Conservation (phyloP, 2,797 vertebrate genomes). For the Sebastes hubbsi region DNA sequence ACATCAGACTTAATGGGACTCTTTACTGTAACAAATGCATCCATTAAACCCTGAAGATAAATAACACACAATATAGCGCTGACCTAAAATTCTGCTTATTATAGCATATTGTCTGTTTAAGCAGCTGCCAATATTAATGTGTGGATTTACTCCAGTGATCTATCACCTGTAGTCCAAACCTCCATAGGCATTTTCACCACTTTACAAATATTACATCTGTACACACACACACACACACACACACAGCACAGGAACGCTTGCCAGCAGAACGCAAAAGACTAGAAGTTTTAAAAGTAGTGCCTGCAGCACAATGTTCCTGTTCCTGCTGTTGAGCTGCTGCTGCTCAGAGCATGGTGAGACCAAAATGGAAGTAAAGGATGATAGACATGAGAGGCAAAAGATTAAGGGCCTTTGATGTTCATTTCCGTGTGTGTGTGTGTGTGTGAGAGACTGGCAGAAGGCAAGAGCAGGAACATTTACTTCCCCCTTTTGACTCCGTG, state of each 20-base stretch:
- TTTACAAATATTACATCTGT: background rate
- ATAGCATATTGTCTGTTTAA: background rate
- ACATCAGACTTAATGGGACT: background rate
- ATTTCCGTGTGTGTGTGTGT: conserved; percentile 6
- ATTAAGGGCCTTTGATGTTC: conserved; percentile 61
- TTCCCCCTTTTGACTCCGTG: conserved; percentile 23
- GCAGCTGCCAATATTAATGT: background rate
- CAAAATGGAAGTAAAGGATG: conserved; percentile 42
- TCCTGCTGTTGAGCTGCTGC: conserved; percentile 27
- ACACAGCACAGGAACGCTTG: conserved; percentile 12
- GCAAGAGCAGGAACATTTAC: conserved; percentile 34
- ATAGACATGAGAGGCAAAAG: conserved; percentile 54
- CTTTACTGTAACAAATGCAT: background rate
- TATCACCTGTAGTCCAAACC: background rate
- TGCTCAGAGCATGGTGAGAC: conserved; percentile 32
- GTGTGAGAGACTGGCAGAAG: background rate
- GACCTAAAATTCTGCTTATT: background rate
- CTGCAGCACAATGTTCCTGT: conserved; percentile 47
- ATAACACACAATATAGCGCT: background rate
- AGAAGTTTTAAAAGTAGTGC: conserved; percentile 41
- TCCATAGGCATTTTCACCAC: background rate
- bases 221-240: background rate
- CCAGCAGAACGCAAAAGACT: conserved; percentile 22
- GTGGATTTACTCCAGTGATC: background rate
- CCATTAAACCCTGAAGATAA: background rate